A percentile compares a stretch with the other conserved stretches of the same genome.
Conservation (phyloP, 2,888 invertebrate genomes). For the Pammene aurita region DNA sequence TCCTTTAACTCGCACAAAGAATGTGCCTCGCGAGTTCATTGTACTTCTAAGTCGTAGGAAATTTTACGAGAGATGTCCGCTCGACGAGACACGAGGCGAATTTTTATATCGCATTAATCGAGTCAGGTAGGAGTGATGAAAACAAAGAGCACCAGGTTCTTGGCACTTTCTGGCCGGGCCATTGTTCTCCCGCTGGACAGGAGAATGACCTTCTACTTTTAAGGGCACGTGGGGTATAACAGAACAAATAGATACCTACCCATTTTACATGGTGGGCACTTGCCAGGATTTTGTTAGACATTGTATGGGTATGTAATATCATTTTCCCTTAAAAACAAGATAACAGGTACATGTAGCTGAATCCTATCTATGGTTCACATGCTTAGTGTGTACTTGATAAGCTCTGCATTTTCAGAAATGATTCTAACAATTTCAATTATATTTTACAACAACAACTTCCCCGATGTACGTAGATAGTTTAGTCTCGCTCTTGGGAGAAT, state of each 20-base stretch:
- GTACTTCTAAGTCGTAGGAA: slow-evolving; percentile 68
- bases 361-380: no score
- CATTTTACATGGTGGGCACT: slow-evolving; percentile 62
- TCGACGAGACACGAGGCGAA: slow-evolving; percentile 68
- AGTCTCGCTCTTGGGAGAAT: no score
- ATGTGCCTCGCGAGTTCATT: slow-evolving; percentile 65
- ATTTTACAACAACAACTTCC: no score
- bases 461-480: no score
- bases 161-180: slow-evolving; percentile 68
- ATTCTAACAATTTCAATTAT: no score
- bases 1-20: slow-evolving; percentile 27
- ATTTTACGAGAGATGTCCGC: slow-evolving; percentile 74
- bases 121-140: slow-evolving; percentile 58
- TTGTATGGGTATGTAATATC: background rate
- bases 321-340: background rate
- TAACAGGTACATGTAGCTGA: no score
- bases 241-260: slow-evolving; percentile 50
- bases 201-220: slow-evolving; percentile 73
- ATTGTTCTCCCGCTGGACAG: slow-evolving; percentile 69
- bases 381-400: no score
- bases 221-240: slow-evolving; percentile 69
- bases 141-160: slow-evolving; percentile 72
- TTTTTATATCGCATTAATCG: slow-evolving; percentile 76
- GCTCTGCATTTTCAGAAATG: no score
- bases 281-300: background rate